Conservation (phyloP, 2,888 invertebrate genomes). For the Drosophila nr. perissopoda region DNA sequence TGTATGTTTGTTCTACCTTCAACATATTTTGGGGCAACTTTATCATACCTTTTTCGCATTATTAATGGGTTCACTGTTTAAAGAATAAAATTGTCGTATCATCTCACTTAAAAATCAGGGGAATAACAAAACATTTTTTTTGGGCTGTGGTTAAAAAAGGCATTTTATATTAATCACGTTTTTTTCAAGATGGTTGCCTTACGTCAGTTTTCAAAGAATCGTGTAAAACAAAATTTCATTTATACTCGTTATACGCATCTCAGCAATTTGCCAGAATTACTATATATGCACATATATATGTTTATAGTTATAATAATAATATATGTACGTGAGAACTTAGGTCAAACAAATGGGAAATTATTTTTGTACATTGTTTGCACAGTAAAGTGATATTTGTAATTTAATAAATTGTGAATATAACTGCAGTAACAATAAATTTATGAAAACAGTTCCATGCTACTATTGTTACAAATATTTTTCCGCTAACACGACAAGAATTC, state of each 20-base stretch:
- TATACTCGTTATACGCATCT: conserved; percentile 13
- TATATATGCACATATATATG: not conserved
- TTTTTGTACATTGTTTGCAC: conserved; percentile 12
- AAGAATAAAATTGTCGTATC: not conserved
- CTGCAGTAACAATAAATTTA: conserved; percentile 10
- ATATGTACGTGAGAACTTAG: conserved; percentile 32
- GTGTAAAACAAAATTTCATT: conserved; percentile 15
- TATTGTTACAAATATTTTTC: not conserved
- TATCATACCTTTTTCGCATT: not conserved
- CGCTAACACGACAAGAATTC: conserved; percentile 4
- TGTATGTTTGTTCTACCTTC: not conserved
- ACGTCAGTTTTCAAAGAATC: conserved; percentile 14
- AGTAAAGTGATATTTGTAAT: conserved; percentile 12
- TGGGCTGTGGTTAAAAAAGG: not conserved
- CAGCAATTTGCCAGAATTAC: conserved; percentile 13
- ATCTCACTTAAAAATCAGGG: not conserved
- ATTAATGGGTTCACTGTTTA: not conserved
- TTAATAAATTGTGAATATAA: conserved; percentile 14
- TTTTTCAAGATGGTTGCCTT: not conserved
- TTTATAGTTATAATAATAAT: not conserved
- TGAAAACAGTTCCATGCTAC: not conserved
- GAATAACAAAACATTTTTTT: not conserved
- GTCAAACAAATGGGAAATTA: conserved; percentile 13
- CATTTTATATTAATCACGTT: not conserved
- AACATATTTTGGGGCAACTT: not conserved